Evolutionary conservation across 2,797 vertebrate genomes (phyloP), one percentile per base, ranked within the genome.

Genomic region (Coilia nasus): DNA sequence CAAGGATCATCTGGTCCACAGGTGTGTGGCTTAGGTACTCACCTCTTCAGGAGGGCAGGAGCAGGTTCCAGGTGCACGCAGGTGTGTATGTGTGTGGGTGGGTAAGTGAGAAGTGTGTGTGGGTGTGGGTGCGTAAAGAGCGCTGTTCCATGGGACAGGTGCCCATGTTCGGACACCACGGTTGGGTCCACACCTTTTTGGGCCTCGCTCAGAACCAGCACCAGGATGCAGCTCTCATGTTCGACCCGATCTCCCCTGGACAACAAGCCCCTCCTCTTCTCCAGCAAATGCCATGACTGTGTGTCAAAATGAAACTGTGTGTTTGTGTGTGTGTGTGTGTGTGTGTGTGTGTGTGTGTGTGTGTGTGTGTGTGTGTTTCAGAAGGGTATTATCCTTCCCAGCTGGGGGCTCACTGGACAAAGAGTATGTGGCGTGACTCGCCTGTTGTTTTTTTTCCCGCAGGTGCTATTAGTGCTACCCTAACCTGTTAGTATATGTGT

Each of bases 361-460:
- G 47, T 56, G 81, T 50, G 44, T 75, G 44, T 81, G 78, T 28
- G 59, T 83, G 35, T 81, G 82, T 78, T 86, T 46, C 85, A 84
- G 82, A 57, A 86, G 84, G 25, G 81, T 86, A 83, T 89, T 87
- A 84, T 60, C 81, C 82, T 25, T 10, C 60, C 25, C 56, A 5
- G 23, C 23, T 64, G n/a, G 64, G 83, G 50, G 62, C 35, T 83
- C 86, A 88, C 85, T 86, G 87, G 41, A 57, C 60, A 86, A 59
- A 83, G 75, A 84, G 85, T 81, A 84, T 84, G 87, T 83, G 85
- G 82, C 23, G 83, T 87, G 82, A 90, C 84, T 50, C 50, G 83
- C 56, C 71, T 50, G 59, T 57, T 87, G 85, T 86, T 86, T 82
- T 85, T 82, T 85, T 90, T 82, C 62, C n/a, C 4, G 67, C 67